Percentiles rank a stretch among this genome's conserved stretches.
Evolutionary conservation across 2,113 vertebrate species (phyloP).

Genomic region (Lichenostomus cassidix): DNA sequence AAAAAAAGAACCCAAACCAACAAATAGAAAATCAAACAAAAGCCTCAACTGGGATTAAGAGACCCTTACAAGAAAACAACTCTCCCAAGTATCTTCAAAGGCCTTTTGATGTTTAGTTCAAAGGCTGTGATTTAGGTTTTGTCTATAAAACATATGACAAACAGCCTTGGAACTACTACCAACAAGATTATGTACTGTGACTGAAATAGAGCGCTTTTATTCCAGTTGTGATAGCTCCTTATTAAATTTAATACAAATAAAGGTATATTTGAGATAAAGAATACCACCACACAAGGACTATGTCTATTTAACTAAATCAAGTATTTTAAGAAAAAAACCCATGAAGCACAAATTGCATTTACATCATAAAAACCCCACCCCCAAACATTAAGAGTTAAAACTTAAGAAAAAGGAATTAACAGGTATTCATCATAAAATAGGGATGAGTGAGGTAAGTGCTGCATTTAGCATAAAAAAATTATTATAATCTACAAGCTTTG

Average conservation of each 20-base stretch:
- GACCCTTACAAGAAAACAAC: not conserved
- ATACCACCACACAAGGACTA: not conserved
- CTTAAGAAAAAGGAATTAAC: not conserved
- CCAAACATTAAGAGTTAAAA: not conserved
- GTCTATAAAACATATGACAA: not conserved
- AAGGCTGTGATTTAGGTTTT: slow-evolving; percentile 24
- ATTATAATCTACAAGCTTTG: not conserved
- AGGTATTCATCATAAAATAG: not conserved
- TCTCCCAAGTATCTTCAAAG: slow-evolving; percentile 9
- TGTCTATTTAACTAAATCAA: not conserved
- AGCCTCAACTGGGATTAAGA: not conserved
- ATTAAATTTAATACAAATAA: not conserved
- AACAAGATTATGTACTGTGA: not conserved
- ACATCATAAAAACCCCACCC: not conserved
- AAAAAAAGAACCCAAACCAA: not conserved
- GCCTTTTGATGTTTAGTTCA: slow-evolving; percentile 43
- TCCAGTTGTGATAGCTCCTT: not conserved
- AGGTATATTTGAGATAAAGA: not conserved
- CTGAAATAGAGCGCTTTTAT: not conserved
- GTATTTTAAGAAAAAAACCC: not conserved
- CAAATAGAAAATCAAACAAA: not conserved
- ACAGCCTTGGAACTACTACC: not conserved
- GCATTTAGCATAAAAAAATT: not conserved
- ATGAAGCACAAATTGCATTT: not conserved
- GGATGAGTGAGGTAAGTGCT: not conserved